A percentile compares a stretch with the other conserved stretches of the same genome.
These are phyloP conservation scores for Limnothrissa miodon DNA, from an alignment of 2,113 vertebrate species.

Conservation along the genomic window DNA sequence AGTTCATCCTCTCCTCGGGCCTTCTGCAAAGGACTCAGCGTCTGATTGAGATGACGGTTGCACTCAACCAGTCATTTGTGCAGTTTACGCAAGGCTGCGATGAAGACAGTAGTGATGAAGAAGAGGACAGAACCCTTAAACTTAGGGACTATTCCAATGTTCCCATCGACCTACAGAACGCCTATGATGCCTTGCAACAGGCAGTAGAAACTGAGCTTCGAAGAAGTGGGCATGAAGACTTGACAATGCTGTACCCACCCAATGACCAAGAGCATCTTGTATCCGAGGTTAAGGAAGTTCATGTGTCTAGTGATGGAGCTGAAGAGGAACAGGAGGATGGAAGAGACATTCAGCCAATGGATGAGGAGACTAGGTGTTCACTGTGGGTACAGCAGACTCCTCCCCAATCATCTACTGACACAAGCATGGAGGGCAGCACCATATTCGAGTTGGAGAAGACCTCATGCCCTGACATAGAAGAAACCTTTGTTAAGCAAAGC, in stretches of 20 bases:
- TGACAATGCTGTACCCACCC: neutral
- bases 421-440: slow-evolving; percentile 58
- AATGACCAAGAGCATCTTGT: neutral
- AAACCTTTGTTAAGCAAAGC: slow-evolving; percentile 72
- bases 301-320: neutral
- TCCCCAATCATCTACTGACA: slow-evolving; percentile 79
- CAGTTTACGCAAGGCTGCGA: slow-evolving; percentile 34
- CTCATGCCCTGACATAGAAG: slow-evolving; percentile 75
- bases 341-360: slow-evolving; percentile 39
- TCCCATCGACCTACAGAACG: slow-evolving; percentile 41
- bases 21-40: slow-evolving; percentile 46
- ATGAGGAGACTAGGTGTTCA: slow-evolving; percentile 82
- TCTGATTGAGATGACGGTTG: slow-evolving; percentile 43
- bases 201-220: slow-evolving; percentile 20
- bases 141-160: slow-evolving; percentile 41
- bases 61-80: slow-evolving; percentile 44
- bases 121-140: slow-evolving; percentile 34
- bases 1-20: slow-evolving; percentile 26
- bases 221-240: neutral
- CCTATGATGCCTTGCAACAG: slow-evolving; percentile 43
- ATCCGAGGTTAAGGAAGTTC: neutral
- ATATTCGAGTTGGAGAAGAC: slow-evolving; percentile 68
- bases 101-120: slow-evolving; percentile 29
- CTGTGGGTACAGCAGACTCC: slow-evolving; percentile 95
- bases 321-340: slow-evolving; percentile 49